Percentiles rank a stretch among this genome's conserved stretches.
These are phyloP conservation scores for Merluccius polli DNA, from an alignment of 2,797 vertebrate genomes.

Conservation along the genomic window DNA sequence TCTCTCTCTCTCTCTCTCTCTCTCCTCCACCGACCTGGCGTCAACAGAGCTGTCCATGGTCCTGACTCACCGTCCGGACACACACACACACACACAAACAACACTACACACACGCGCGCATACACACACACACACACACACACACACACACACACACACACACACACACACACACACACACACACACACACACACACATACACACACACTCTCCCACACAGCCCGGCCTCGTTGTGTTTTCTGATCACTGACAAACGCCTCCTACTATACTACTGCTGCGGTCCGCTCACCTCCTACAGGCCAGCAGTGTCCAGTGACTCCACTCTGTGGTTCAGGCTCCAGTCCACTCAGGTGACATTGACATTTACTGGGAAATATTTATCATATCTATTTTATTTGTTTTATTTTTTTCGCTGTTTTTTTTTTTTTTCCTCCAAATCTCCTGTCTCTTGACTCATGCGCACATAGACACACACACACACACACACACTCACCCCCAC, in stretches of 20 bases:
- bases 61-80: not conserved
- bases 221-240: not conserved
- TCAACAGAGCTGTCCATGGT: not conserved
- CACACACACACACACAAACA: not conserved
- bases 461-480: not conserved
- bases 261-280: not conserved
- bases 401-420: not conserved
- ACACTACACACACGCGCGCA: not conserved
- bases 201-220: not conserved
- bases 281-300: not conserved
- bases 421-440: no score
- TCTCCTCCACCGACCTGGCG: not conserved
- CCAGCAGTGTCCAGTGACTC: not conserved
- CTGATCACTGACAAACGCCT: not conserved
- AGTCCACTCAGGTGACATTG: not conserved
- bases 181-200: not conserved
- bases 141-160: slow-evolving; percentile 6
- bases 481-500: not conserved
- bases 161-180: slow-evolving; percentile 12
- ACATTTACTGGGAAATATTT: not conserved
- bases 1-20: not conserved
- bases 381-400: not conserved
- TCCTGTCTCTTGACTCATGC: no score
- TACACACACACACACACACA: slow-evolving; percentile 11
- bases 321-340: no score